Evolutionary conservation across 2,113 vertebrate species (phyloP).

Genomic region (Phrynosoma platyrhinos): DNA sequence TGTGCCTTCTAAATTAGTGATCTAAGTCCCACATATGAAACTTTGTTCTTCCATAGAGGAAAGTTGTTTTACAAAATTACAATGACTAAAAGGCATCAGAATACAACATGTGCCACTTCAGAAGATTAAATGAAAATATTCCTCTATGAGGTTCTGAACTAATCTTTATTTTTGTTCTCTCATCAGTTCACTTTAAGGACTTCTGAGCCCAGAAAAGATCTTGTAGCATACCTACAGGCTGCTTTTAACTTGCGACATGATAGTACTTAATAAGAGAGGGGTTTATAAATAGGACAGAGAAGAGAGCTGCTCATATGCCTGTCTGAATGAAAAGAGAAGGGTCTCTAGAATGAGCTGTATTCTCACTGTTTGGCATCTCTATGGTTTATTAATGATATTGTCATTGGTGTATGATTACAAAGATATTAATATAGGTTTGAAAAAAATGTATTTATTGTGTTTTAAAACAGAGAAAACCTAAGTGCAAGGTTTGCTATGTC

Average conservation of each 20-base stretch:
- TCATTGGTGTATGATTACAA: slow-evolving; percentile 48
- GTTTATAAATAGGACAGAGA: slow-evolving; percentile 12
- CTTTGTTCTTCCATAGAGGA: background rate
- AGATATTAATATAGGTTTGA: slow-evolving; percentile 20
- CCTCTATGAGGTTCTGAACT: slow-evolving; percentile 9
- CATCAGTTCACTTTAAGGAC: slow-evolving; percentile 11
- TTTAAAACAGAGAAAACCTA: slow-evolving; percentile 41
- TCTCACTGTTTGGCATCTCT: slow-evolving; percentile 31
- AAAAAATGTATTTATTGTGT: slow-evolving; percentile 41
- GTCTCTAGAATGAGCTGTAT: background rate
- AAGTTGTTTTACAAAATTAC: background rate
- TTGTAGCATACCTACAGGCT: background rate
- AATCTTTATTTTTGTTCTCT: slow-evolving; percentile 11
- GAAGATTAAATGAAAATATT: slow-evolving; percentile 16
- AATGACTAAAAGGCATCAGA: slow-evolving; percentile 7
- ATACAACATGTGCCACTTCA: slow-evolving; percentile 16
- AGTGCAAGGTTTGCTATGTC: background rate
- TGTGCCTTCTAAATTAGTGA: background rate
- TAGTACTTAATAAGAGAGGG: slow-evolving; percentile 35
- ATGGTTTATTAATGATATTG: slow-evolving; percentile 50
- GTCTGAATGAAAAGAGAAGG: slow-evolving; percentile 23
- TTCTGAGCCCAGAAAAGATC: slow-evolving; percentile 10
- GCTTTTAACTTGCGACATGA: slow-evolving; percentile 6
- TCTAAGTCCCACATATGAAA: background rate
- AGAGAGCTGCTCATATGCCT: background rate